Percentiles rank a stretch among this genome's conserved stretches.
These are phyloP conservation scores for Lasiommata megera DNA, from an alignment of 2,888 invertebrate species.

Conservation along the genomic window DNA sequence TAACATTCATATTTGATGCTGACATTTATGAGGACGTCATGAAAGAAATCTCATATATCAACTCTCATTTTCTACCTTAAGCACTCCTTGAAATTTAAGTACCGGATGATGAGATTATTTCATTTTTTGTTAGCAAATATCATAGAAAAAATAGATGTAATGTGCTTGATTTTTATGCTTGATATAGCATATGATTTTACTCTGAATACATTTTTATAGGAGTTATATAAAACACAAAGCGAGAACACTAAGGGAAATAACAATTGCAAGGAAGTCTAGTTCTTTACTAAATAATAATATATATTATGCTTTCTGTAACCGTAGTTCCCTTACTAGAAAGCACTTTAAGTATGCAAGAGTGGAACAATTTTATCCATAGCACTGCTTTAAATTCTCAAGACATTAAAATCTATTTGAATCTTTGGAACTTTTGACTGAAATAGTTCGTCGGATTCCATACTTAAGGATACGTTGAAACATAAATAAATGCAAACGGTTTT, in stretches of 20 bases:
- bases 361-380: slow-evolving; percentile 34
- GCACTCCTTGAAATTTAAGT: too few relatives aligned
- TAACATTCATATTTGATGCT: too few relatives aligned
- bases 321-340: slow-evolving; percentile 12
- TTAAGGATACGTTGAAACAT: slow-evolving; percentile 35
- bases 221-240: too few relatives aligned
- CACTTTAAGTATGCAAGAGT: slow-evolving; percentile 32
- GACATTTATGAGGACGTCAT: too few relatives aligned
- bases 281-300: background rate
- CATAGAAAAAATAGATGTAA: too few relatives aligned
- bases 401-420: slow-evolving; percentile 47
- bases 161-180: too few relatives aligned
- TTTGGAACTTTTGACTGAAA: slow-evolving; percentile 43
- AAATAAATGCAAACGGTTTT: slow-evolving; percentile 26
- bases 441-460: slow-evolving; percentile 31
- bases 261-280: background rate
- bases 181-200: too few relatives aligned
- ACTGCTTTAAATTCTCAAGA: slow-evolving; percentile 42
- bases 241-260: background rate
- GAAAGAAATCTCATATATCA: too few relatives aligned
- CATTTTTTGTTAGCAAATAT: too few relatives aligned
- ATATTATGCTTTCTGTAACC: background rate
- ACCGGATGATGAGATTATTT: too few relatives aligned
- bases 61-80: too few relatives aligned
- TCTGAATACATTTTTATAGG: too few relatives aligned